phyloP scores from a whole-genome alignment of 2,797 vertebrate species.

The Pelochelys cantorii region DNA sequence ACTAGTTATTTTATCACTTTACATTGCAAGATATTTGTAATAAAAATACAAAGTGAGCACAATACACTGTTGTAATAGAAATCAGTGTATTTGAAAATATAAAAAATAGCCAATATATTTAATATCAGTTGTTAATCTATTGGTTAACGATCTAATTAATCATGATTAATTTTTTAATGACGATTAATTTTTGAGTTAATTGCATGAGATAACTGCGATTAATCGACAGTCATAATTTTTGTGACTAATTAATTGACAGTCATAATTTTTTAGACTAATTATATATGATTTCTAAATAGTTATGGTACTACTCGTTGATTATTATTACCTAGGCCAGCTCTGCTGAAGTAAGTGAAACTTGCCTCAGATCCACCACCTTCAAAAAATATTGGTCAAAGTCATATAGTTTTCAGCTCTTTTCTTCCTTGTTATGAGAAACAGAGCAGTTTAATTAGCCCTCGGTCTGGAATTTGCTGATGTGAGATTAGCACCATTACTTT shows the following conservation, averaged over 20 bases:
- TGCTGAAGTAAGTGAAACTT: background rate
- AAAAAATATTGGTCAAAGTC: conserved; percentile 4
- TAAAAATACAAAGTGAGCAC: no score
- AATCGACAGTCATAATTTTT: no score
- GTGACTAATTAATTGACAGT: background rate
- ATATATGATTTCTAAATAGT: conserved; percentile 56
- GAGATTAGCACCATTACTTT: conserved; percentile 16
- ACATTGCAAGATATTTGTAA: no score
- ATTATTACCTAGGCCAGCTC: conserved; percentile 28
- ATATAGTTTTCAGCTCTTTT: background rate
- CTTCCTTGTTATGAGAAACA: background rate
- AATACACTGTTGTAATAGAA: no score
- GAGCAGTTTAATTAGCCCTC: background rate
- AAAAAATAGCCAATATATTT: no score
- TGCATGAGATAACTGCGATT: no score
- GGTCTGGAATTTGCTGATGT: background rate
- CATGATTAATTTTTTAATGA: no score
- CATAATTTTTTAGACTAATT: background rate
- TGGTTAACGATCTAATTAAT: no score
- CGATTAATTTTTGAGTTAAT: no score
- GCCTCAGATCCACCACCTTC: background rate
- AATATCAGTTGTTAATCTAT: no score
- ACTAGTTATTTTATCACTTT: no score
- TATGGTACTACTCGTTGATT: conserved; percentile 52
- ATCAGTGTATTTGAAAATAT: no score